These are phyloP conservation scores for Schlechtendalia chinensis DNA, from an alignment of 1,140 invertebrate species.

Conservation along the genomic window DNA sequence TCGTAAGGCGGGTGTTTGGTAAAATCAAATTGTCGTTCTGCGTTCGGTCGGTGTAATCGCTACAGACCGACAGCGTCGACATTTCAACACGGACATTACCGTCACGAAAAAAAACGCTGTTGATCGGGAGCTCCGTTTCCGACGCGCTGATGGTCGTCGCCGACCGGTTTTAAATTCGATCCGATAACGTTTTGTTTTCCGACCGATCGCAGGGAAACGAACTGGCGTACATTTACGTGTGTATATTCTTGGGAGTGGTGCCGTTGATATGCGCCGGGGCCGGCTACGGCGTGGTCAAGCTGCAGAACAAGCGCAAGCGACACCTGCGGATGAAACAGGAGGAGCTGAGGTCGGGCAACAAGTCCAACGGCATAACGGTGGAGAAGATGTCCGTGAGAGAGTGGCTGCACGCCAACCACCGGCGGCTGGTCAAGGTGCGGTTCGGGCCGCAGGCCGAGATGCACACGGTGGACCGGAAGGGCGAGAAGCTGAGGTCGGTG, in stretches of 20 bases:
- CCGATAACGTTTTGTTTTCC: too few relatives aligned
- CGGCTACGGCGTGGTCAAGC: constrained; percentile 87
- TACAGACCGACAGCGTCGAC: too few relatives aligned
- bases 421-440: constrained; percentile 84
- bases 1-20: too few relatives aligned
- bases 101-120: too few relatives aligned
- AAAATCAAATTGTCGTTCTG: too few relatives aligned
- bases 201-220: constrained; percentile 81
- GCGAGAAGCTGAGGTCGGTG: constrained; percentile 81
- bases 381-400: constrained; percentile 93
- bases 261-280: constrained; percentile 89
- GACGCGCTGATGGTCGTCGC: too few relatives aligned
- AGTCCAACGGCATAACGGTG: constrained; percentile 63
- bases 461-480: constrained; percentile 82
- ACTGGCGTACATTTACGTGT: constrained; percentile 93
- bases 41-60: too few relatives aligned
- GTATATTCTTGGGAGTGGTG: constrained; percentile 83
- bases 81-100: too few relatives aligned
- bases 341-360: constrained; percentile 61
- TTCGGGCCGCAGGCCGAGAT: constrained; percentile 81
- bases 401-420: constrained; percentile 92
- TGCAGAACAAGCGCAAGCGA: constrained; percentile 80
- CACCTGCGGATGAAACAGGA: constrained; percentile 75
- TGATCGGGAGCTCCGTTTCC: too few relatives aligned
- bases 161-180: too few relatives aligned